Evolutionary conservation across 2,797 vertebrate species (phyloP).

Genomic region (Luscinia luscinia): DNA sequence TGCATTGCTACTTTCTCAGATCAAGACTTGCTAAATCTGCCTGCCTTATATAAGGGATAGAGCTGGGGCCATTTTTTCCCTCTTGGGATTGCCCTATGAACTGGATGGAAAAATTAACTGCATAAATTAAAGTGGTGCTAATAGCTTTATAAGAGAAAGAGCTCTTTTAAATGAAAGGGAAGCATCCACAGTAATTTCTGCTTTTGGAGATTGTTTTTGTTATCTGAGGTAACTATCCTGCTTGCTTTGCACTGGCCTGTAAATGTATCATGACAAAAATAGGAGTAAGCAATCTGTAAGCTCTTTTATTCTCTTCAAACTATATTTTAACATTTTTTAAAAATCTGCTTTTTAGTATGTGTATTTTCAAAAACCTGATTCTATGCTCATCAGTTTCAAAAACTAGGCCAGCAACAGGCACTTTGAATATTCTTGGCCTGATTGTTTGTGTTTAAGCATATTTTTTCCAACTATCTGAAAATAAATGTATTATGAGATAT

Average conservation of each 20-base stretch:
- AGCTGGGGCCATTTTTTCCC: not conserved
- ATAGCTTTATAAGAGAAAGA: not conserved
- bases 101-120: not conserved
- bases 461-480: not conserved
- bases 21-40: slow-evolving; percentile 19
- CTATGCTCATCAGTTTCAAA: not conserved
- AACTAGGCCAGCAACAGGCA: not conserved
- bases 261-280: slow-evolving; percentile 13
- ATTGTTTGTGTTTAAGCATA: not conserved
- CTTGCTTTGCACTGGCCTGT: not conserved
- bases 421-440: not conserved
- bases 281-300: not conserved
- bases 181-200: not conserved
- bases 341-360: not conserved
- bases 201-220: not conserved
- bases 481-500: not conserved
- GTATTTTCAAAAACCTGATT: not conserved
- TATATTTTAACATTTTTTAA: not conserved
- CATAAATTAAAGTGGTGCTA: not conserved
- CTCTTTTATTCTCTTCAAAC: not conserved
- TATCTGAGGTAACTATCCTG: not conserved
- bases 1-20: slow-evolving; percentile 20
- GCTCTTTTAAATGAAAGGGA: not conserved
- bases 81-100: not conserved
- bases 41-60: not conserved